phyloP scores from a whole-genome alignment of 2,113 vertebrate species.

The Phalacrocorax aristotelis region DNA sequence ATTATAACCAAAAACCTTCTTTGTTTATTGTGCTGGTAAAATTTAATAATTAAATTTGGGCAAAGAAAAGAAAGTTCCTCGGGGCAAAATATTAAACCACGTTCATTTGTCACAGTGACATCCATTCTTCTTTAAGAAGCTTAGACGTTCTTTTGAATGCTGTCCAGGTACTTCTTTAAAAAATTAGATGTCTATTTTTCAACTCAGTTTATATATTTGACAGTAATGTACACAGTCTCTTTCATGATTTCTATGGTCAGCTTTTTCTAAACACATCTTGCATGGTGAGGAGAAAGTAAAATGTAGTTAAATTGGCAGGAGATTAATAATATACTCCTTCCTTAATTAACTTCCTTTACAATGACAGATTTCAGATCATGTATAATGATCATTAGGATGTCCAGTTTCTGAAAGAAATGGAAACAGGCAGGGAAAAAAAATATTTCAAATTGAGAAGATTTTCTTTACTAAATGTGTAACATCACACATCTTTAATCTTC shows the following conservation, averaged over 20 bases:
- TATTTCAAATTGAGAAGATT: neutral
- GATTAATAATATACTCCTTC: neutral
- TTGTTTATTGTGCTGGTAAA: neutral
- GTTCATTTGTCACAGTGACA: neutral
- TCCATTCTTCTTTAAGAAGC: neutral
- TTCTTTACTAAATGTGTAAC: neutral
- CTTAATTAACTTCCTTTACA: neutral
- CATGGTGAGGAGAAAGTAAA: neutral
- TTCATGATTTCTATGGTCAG: neutral
- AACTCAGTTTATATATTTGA: neutral
- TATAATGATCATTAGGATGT: neutral
- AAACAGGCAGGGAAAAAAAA: neutral
- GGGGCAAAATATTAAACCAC: neutral
- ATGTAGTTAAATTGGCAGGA: neutral
- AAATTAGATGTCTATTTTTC: neutral
- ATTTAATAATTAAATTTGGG: neutral
- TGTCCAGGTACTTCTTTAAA: neutral
- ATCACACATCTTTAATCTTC: slow-evolving; percentile 49
- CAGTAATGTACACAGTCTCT: neutral
- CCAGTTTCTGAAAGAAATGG: neutral
- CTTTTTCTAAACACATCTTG: neutral
- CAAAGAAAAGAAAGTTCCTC: neutral
- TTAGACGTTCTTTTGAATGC: neutral
- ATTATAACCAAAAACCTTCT: neutral
- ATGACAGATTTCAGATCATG: neutral